Conservation (phyloP, 2,888 invertebrate genomes). For the Synergus itoensis region DNA sequence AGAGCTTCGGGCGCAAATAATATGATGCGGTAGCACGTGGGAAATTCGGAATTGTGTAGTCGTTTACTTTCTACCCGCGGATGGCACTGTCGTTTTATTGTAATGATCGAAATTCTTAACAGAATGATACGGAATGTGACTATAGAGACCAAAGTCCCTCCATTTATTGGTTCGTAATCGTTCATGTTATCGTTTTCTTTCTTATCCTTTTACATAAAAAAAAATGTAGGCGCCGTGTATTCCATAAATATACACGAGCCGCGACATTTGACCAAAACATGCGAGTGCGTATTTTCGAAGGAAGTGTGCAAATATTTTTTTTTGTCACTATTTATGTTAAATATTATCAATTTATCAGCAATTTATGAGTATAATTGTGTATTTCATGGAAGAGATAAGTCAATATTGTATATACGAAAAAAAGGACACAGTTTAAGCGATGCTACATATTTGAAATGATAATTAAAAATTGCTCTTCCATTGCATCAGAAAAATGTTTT, state of each 20-base stretch:
- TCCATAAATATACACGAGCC: background rate
- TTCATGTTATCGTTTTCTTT: slow-evolving; percentile 18
- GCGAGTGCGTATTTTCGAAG: too few species aligned
- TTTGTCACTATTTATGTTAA: too few species aligned
- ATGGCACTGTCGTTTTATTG: background rate
- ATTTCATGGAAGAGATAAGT: background rate
- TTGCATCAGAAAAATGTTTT: too few species aligned
- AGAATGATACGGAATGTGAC: slow-evolving; percentile 20
- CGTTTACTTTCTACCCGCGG: background rate
- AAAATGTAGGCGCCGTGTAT: background rate
- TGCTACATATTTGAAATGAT: too few species aligned
- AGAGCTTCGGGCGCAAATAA: background rate
- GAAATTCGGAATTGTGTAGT: background rate
- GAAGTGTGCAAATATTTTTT: background rate
- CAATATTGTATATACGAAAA: background rate
- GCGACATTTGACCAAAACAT: background rate
- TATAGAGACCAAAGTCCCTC: slow-evolving; percentile 19
- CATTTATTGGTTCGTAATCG: slow-evolving; percentile 21
- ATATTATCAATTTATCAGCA: background rate
- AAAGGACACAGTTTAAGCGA: background rate
- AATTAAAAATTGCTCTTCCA: too few species aligned
- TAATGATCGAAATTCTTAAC: slow-evolving; percentile 1
- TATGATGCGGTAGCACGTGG: background rate
- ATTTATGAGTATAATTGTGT: background rate
- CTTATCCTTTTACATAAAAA: slow-evolving; percentile 12